These are phyloP conservation scores for Cephalopholis sonnerati DNA, from an alignment of 2,113 vertebrate species.

Conservation along the genomic window DNA sequence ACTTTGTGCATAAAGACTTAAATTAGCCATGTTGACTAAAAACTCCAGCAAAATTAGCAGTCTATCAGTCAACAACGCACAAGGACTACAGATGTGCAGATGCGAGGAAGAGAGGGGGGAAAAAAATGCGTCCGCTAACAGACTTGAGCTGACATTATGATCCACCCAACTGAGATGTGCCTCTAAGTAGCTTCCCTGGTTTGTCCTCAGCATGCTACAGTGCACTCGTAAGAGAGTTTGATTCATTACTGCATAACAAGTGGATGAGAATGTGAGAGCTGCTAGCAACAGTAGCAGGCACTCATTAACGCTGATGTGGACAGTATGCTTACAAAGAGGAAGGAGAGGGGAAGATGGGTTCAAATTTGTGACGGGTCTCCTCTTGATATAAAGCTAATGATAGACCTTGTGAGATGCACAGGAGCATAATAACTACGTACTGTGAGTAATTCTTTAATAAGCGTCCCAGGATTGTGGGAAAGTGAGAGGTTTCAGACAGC, in stretches of 20 bases:
- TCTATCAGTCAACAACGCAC: constrained; percentile 71
- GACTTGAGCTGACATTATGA: constrained; percentile 74
- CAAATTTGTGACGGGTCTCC: constrained; percentile 46
- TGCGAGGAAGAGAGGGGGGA: constrained; percentile 25
- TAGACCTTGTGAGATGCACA: constrained; percentile 20
- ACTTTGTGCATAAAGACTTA: constrained; percentile 43
- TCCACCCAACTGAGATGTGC: constrained; percentile 61
- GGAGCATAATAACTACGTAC: constrained; percentile 20
- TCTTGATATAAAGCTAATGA: constrained; percentile 53
- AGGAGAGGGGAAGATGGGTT: constrained; percentile 37
- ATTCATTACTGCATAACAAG: constrained; percentile 75
- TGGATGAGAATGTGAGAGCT: constrained; percentile 61
- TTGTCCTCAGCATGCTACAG: constrained; percentile 69
- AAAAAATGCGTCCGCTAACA: constrained; percentile 39
- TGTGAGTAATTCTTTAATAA: constrained; percentile 47
- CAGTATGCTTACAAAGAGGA: constrained; percentile 63
- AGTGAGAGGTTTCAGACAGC: constrained; percentile 33
- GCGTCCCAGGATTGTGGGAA: neutral
- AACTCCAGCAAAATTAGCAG: constrained; percentile 68
- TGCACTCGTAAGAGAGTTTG: constrained; percentile 63
- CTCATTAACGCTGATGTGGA: constrained; percentile 74
- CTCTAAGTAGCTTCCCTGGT: constrained; percentile 72
- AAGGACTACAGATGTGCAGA: constrained; percentile 68
- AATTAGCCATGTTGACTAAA: constrained; percentile 60
- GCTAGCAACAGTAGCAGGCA: constrained; percentile 58